phyloP scores from a whole-genome alignment of 2,797 vertebrate genomes.

The Distichodus sexfasciatus region DNA sequence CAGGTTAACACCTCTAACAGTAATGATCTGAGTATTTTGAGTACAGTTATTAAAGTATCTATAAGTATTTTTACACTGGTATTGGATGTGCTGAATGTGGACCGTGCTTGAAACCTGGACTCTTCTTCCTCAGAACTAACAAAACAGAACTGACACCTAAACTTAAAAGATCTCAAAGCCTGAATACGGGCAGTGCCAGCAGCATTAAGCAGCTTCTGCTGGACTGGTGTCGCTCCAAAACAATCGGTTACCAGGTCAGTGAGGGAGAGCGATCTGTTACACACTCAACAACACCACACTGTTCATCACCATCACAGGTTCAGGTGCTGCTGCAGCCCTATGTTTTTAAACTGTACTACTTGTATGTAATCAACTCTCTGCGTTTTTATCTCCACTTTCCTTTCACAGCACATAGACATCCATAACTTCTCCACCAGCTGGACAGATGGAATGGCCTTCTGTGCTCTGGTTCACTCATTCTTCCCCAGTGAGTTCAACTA shows the following conservation, averaged over 20 bases:
- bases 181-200: conserved; percentile 86
- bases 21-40: neutral
- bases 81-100: neutral
- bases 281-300: neutral
- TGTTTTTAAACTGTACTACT: no score
- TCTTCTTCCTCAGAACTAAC: conserved; percentile 46
- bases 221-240: conserved; percentile 96
- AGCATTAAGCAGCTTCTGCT: conserved; percentile 92
- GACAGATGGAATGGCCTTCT: conserved; percentile 95
- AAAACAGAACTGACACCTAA: conserved; percentile 78
- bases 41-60: neutral
- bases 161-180: conserved; percentile 90
- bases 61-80: neutral
- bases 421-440: conserved; percentile 97
- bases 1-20: conserved; percentile 2
- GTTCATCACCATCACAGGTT: no score
- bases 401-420: conserved; percentile 85
- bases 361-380: no score
- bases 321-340: no score
- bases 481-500: conserved; percentile 94
- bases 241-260: conserved; percentile 88
- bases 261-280: conserved; percentile 5
- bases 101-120: neutral
- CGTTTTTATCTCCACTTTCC: neutral
- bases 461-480: conserved; percentile 93